Percentiles rank a stretch among this genome's conserved stretches.
Evolutionary conservation across 1,140 invertebrate genomes (phyloP).

Genomic region (Drusus annulatus): DNA sequence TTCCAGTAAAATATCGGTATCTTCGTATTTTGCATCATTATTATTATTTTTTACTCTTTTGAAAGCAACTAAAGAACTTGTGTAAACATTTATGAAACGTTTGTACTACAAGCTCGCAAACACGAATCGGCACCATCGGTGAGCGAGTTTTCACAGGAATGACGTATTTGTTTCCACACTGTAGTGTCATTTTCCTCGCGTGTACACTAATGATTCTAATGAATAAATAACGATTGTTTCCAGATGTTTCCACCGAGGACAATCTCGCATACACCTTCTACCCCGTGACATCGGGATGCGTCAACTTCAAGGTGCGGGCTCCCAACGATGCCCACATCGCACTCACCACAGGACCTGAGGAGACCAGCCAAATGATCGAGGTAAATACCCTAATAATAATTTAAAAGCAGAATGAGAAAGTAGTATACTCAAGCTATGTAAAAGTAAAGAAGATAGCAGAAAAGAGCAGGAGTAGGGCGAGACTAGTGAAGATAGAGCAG

Average conservation of each 20-base stretch:
- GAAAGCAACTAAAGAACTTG: no score
- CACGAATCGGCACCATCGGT: no score
- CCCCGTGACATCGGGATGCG: conserved; percentile 75
- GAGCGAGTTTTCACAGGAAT: neutral
- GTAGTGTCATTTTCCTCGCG: neutral
- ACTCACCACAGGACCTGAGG: conserved; percentile 77
- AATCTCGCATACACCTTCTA: conserved; percentile 87
- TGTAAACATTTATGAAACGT: no score
- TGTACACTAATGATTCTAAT: neutral
- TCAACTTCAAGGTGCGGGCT: conserved; percentile 83
- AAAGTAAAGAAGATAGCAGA: no score
- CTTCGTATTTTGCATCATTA: no score
- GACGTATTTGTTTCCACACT: neutral
- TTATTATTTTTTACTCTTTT: no score
- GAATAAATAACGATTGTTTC: conserved; percentile 52
- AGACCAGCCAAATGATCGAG: conserved; percentile 83
- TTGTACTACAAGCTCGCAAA: no score
- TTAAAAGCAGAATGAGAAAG: no score
- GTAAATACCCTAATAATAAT: conserved; percentile 62
- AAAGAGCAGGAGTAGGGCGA: no score
- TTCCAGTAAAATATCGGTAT: no score
- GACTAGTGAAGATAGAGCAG: no score
- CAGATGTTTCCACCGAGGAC: conserved; percentile 83
- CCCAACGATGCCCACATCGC: conserved; percentile 87
- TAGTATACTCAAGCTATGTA: no score